Evolutionary conservation across 53 echinoderm and acorn worm genomes (phyloP), one percentile per base, ranked within the genome.

Genomic region (Henricia sp.): DNA sequence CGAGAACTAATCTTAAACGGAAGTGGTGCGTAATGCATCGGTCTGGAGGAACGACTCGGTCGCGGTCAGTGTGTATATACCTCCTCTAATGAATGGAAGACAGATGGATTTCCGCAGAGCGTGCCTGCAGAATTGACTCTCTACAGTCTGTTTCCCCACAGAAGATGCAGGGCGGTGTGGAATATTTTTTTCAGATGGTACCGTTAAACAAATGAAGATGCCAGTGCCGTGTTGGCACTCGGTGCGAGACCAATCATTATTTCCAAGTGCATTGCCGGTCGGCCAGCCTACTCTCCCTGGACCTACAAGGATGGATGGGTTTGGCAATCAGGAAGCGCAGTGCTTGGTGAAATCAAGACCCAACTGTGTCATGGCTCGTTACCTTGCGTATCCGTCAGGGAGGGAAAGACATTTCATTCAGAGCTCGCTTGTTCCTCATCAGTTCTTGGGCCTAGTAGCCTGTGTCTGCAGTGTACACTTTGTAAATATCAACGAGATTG

Each of bases 121-220:
- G 65, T 80, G 80, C 80, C 80, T 80, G 80, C 64, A 63, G 42
- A 76, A 76, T 76, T 76, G 57, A 76, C 76, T 58, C 76, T 76
- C 43, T 28, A 58, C 19, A 17, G 39, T 41, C 52, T 76, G 29
- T 76, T 57, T 24, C 80, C 63, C 57, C 44, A 19, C 39, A 11
- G 3, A 10, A 29, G 21, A 17, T 6, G 6, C 70, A 21, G 78
- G 44, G 29, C 46, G 29, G 43, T 70, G 43, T 70, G 26, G 27
- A 9, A 25, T 23, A 10, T 43, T 57, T 75, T 37, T 53, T 4
- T 13, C 55, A 34, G 35, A 20, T 32, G 24, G 3, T 25, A 57
- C 35, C 42, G 50, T 80, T 80, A 64, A 80, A 48, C 80, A 80
- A 80, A 80, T 62, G 46, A 80, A 40, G 43, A 76, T 27, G 57